Base-by-base conservation (phyloP, 2,797 vertebrate species). In the Peromyscus melanophrys region DNA sequence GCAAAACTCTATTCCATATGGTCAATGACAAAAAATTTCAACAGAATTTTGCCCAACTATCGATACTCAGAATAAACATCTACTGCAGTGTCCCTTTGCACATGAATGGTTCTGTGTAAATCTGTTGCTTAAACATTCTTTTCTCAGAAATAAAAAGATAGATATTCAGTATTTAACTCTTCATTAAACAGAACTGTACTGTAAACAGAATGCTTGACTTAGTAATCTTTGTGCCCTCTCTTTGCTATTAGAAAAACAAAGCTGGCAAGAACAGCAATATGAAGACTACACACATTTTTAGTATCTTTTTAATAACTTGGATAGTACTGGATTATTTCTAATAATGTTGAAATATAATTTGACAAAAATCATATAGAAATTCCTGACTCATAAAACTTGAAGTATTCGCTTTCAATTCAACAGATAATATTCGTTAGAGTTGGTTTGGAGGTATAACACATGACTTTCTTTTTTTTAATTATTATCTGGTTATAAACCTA, bases 1-100 rank as follows among this genome's bases (percentile, higher is more conserved):
- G 73, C 61, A 96, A 97, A 97, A 92, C 85, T 85, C 57, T 95
- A 77, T 86, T 40, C 67, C 85, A 98, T 6, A 40, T 82, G 61
- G 27, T 96, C 96, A 92, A 91, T 94, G 98, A 98, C 97, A 98
- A 97, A 97, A 97, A 97, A 97, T 96, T 97, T 98, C 89, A 96
- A 97, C 34, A 98, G 97, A 98, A 97, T 98, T 98, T 98, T 98
- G 97, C 96, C 97, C 78, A 98, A 96, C 43, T 49, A 83, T 97
- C 97, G 81, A 49, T 96, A 94, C 94, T 97, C 12, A 92, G 89
- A 96, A 95, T 83, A 98, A 97, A 97, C 88, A 75, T 55, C 65
- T 94, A 90, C 34, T 97, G 65, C 89, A 90, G 95, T 98, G 98
- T 98, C 96, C 93, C 97, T 94, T 89, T 91, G 67, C 0, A 95